Base-by-base conservation (phyloP, 2,797 vertebrate genomes). In the Sylvia borin region DNA sequence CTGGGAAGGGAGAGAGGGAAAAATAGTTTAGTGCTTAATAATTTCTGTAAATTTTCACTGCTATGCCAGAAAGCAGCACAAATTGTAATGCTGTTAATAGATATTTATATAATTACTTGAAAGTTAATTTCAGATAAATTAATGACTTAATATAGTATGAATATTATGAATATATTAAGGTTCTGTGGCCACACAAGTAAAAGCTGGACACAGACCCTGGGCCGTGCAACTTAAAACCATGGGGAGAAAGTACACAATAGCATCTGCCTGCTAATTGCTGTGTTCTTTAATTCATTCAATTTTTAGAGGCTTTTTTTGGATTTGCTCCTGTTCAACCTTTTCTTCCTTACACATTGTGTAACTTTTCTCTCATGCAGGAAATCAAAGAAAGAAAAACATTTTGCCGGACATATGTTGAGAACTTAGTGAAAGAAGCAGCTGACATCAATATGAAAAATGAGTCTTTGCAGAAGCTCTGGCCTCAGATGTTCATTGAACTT, bases 401-500 rank as follows among this genome's bases (percentile, higher is more conserved):
- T 95, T 98, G 99, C 93, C 98, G 98, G 88, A 97, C 97, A 51
- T 99, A 99, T n/a, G 92, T 99, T 43, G 98, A 98, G 87, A 98
- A 97, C 85, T 97, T 99, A 64, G 98, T 99, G 94, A 98, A 98
- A 92, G 97, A 98, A 95, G 99, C 99, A 10, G 98, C 98, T 34
- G 98, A 98, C 96, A 99, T 99, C 97, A 99, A 98, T 78, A 97
- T 98, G 96, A 99, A 99, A 95, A 98, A 98, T 1, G 99, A 99
- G 71, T 98, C 98, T 5, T 97, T 99, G 83, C 99, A 99, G 98
- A 99, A 99, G 95, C 98, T 99, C 45, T 99, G 99, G 99, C 99
- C 99, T 34, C 98, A 99, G 83, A 97, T 99, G 98, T 99, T 99
- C 97, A 98, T 98, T 36, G 99, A 99, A 96, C 99, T 99, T 87